A percentile compares a stretch with the other conserved stretches of the same genome.
Evolutionary conservation across 2,113 vertebrate genomes (phyloP).

Genomic region (Cygnus buccinator): DNA sequence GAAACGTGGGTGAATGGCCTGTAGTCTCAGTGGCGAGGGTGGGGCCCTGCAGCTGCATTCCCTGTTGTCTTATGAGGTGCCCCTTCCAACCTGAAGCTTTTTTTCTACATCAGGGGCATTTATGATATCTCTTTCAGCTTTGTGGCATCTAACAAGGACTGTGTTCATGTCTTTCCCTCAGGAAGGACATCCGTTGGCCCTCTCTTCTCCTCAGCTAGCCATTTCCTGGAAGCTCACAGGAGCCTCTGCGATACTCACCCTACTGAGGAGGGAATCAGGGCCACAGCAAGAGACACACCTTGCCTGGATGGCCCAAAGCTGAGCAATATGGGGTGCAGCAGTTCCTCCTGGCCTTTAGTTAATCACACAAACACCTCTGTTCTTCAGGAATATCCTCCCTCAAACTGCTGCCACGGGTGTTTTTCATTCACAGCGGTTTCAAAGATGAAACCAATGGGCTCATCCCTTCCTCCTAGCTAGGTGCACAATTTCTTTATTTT

Average conservation of each 20-base stretch:
- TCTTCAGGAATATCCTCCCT: background rate
- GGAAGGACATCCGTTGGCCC: background rate
- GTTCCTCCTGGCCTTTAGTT: background rate
- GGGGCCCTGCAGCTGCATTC: background rate
- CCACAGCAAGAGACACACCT: background rate
- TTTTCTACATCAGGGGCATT: background rate
- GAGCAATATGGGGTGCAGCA: background rate
- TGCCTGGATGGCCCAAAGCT: background rate
- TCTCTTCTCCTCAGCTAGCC: background rate
- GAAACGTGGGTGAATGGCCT: background rate
- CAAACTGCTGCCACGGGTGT: background rate
- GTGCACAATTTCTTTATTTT: background rate
- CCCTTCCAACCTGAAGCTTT: background rate
- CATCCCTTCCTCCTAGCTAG: rapidly evolving
- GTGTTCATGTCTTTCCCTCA: background rate
- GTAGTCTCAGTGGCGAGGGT: background rate
- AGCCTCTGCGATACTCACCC: background rate
- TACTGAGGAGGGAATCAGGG: background rate
- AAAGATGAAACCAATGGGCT: background rate
- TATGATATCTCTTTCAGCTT: background rate
- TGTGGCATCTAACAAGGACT: background rate
- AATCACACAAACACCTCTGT: too few species aligned
- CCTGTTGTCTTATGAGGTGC: background rate
- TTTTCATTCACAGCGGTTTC: background rate
- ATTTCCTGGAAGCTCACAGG: background rate